These are phyloP conservation scores for Turdus rufiventris DNA, from an alignment of 2,113 vertebrate species.

Conservation along the genomic window DNA sequence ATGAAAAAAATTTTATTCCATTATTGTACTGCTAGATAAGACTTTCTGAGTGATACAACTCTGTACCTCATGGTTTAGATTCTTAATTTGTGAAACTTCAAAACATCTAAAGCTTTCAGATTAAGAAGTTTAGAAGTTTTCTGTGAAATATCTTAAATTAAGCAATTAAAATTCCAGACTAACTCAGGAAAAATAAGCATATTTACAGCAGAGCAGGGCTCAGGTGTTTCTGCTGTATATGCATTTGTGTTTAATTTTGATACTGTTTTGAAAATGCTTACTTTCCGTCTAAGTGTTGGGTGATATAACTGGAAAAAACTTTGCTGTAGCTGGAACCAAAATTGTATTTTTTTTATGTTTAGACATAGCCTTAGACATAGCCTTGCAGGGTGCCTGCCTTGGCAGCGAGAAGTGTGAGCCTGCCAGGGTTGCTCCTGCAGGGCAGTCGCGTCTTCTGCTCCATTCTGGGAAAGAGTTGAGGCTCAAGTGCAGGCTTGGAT, in stretches of 20 bases:
- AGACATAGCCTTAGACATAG: neutral
- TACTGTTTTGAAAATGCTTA: neutral
- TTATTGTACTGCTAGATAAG: neutral
- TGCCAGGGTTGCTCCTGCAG: neutral
- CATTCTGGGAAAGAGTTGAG: accelerated
- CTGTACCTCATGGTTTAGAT: neutral
- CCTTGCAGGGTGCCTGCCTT: neutral
- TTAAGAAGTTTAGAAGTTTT: neutral
- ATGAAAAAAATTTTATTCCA: neutral
- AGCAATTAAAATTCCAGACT: neutral
- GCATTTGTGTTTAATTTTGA: neutral
- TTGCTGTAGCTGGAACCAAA: neutral
- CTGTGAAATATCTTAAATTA: neutral
- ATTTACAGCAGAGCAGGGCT: neutral
- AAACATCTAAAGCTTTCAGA: neutral
- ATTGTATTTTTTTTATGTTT: neutral
- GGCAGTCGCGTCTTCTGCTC: accelerated
- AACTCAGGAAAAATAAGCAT: neutral
- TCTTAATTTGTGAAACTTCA: neutral
- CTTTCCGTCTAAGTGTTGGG: neutral
- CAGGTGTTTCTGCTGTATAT: neutral
- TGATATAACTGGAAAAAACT: neutral
- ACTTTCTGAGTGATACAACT: neutral
- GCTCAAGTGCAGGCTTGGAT: neutral
- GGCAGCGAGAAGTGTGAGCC: accelerated